These are phyloP conservation scores for Pachyseris speciosa DNA, from an alignment of 64 coral and sea anemone genomes.

Conservation along the genomic window DNA sequence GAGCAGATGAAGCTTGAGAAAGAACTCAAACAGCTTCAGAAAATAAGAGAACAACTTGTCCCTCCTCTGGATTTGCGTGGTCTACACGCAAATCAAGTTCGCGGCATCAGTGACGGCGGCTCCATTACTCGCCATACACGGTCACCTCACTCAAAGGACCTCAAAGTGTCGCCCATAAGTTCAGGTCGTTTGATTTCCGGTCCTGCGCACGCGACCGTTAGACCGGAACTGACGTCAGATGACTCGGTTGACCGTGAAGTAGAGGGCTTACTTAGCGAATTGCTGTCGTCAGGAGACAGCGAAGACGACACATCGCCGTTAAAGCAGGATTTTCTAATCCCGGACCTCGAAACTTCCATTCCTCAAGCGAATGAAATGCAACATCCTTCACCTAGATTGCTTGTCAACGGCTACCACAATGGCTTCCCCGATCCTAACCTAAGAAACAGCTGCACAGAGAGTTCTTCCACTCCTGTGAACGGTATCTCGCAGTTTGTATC, in stretches of 20 bases:
- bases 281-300: conserved; percentile 1
- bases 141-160: neutral
- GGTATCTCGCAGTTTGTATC: neutral
- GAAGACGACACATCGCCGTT: neutral
- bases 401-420: conserved; percentile 5
- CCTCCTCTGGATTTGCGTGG: conserved; percentile 3
- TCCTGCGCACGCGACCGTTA: neutral
- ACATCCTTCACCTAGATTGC: neutral
- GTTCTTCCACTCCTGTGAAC: neutral
- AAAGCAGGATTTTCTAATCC: neutral
- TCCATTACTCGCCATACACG: neutral
- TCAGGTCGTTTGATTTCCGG: conserved; percentile 13
- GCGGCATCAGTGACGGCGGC: neutral
- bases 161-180: neutral
- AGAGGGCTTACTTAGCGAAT: conserved; percentile 68
- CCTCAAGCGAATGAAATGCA: neutral
- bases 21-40: conserved; percentile 48
- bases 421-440: neutral
- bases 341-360: neutral
- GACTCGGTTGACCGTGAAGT: conserved; percentile 89
- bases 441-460: neutral
- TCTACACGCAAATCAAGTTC: neutral
- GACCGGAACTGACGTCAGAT: conserved; percentile 70
- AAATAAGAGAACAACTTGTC: neutral
- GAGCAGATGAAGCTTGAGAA: conserved; percentile 58